Evolutionary conservation across 2,888 invertebrate species (phyloP).

Genomic region (Gastracanthus pulcherrimus): DNA sequence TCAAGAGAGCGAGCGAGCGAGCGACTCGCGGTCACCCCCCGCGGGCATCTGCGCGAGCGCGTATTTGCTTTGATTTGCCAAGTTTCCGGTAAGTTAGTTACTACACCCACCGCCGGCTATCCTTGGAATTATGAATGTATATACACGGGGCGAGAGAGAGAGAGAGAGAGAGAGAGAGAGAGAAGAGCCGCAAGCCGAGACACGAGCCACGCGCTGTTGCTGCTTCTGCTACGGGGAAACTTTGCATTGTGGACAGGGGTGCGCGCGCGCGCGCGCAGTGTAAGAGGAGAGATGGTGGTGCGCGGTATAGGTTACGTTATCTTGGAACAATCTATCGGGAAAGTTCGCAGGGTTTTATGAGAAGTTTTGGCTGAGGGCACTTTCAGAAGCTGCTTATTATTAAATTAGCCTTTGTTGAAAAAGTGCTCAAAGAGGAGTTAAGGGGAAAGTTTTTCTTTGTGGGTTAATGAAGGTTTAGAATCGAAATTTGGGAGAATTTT

Average conservation of each 20-base stretch:
- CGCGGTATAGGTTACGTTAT: not conserved
- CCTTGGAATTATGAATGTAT: slow-evolving; percentile 54
- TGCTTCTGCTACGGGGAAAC: slow-evolving; percentile 14
- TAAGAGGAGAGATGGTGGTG: slow-evolving; percentile 20
- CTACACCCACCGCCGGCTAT: slow-evolving; percentile 45
- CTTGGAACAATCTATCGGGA: slow-evolving; percentile 20
- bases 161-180: too few species aligned
- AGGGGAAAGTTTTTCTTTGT: not conserved
- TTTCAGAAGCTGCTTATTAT: slow-evolving; percentile 41
- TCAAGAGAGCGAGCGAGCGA: not conserved
- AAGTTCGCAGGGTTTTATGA: slow-evolving; percentile 41
- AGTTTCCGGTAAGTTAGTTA: slow-evolving; percentile 76
- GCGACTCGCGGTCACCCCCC: slow-evolving; percentile 42
- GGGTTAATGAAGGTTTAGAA: not conserved
- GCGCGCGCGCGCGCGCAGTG: slow-evolving; percentile 7
- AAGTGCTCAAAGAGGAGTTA: not conserved
- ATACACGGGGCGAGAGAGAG: too few species aligned
- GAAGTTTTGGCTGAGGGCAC: not conserved
- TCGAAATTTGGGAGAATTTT: not conserved
- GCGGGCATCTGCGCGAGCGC: slow-evolving; percentile 51
- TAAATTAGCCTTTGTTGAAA: slow-evolving; percentile 19
- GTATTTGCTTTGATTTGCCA: slow-evolving; percentile 76
- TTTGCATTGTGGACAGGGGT: slow-evolving; percentile 16
- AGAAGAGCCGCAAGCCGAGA: not conserved
- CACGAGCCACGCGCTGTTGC: not conserved